Evolutionary conservation across 2,113 vertebrate species (phyloP).

Genomic region (Carassius gibelio): DNA sequence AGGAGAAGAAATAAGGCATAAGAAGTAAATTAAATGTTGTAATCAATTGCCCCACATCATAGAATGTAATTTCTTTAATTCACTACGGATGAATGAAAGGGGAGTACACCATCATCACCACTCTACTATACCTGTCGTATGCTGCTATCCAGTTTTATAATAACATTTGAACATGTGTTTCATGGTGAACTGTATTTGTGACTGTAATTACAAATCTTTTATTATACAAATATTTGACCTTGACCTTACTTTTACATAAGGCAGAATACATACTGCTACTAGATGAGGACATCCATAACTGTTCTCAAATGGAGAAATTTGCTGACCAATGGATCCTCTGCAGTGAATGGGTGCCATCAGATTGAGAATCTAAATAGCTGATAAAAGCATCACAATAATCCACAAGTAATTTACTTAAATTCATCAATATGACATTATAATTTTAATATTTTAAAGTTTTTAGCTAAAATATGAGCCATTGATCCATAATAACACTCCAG

Average conservation of each 20-base stretch:
- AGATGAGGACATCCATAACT: not conserved
- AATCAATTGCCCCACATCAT: slow-evolving; percentile 51
- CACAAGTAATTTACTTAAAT: too few species aligned
- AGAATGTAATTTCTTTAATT: slow-evolving; percentile 41
- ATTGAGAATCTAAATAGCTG: too few species aligned
- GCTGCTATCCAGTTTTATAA: not conserved
- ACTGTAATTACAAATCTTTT: not conserved
- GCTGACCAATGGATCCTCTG: too few species aligned
- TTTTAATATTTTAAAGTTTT: too few species aligned
- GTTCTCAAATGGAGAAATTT: not conserved
- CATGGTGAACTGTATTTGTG: not conserved
- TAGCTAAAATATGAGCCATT: too few species aligned
- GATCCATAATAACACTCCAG: too few species aligned
- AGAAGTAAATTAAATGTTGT: slow-evolving; percentile 55
- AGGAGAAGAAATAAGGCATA: slow-evolving; percentile 22
- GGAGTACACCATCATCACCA: not conserved
- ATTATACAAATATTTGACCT: not conserved
- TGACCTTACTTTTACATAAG: not conserved
- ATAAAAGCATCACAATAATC: too few species aligned
- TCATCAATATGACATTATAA: too few species aligned
- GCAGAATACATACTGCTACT: not conserved
- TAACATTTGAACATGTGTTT: not conserved
- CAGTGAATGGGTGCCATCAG: too few species aligned
- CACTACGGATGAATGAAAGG: slow-evolving; percentile 7
- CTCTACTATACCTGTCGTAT: not conserved